Conservation (phyloP, 2,113 vertebrate species). For the Colaptes auratus region DNA sequence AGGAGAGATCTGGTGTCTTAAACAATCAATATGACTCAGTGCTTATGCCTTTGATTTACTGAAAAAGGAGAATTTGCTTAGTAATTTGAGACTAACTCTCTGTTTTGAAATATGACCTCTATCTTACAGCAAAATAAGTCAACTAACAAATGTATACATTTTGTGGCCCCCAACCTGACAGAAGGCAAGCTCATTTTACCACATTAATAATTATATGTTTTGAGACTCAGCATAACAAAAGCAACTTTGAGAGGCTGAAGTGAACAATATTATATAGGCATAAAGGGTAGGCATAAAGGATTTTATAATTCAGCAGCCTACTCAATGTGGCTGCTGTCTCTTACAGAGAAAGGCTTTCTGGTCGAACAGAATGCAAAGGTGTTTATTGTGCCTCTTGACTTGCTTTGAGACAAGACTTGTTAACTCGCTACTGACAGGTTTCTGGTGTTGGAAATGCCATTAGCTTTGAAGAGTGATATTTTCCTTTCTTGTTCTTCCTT, state of each 20-base stretch:
- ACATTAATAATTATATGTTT: background rate
- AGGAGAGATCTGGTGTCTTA: background rate
- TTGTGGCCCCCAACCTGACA: background rate
- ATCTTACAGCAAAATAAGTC: background rate
- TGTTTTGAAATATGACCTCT: background rate
- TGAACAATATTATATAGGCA: background rate
- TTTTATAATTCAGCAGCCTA: background rate
- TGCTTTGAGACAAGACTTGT: background rate
- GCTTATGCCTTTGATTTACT: background rate
- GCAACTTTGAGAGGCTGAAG: background rate
- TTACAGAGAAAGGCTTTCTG: background rate
- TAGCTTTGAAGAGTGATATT: background rate
- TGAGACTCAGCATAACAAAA: background rate
- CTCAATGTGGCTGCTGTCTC: background rate
- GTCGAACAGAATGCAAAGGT: background rate
- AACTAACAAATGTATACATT: background rate
- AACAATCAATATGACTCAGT: background rate
- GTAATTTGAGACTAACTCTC: background rate
- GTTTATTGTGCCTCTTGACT: background rate
- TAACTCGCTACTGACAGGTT: background rate
- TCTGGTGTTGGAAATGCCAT: background rate
- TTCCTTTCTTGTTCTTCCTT: background rate
- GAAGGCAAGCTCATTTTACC: background rate
- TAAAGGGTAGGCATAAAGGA: rapidly evolving
- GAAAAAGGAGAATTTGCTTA: background rate